Conservation (phyloP, 1,140 invertebrate species). For the Proales similis region DNA sequence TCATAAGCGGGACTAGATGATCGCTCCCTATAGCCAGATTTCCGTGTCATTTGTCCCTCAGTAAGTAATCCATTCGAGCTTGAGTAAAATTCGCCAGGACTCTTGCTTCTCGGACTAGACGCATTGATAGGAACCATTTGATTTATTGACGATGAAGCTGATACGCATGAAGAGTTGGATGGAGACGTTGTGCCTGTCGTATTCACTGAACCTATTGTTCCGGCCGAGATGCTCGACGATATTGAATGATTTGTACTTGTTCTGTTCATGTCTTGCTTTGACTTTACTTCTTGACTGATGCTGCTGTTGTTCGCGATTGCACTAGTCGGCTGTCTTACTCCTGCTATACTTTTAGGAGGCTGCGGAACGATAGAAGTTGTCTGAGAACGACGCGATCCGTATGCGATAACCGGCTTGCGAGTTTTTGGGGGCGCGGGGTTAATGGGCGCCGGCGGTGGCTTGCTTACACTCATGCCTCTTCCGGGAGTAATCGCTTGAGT, state of each 20-base stretch:
- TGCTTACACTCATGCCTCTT: too few relatives aligned
- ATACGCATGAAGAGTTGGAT: neutral
- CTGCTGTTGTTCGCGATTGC: neutral
- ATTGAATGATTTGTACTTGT: conserved; percentile 7
- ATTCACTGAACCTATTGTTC: too few relatives aligned
- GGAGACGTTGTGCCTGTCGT: too few relatives aligned
- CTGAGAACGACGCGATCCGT: conserved; percentile 8
- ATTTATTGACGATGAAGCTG: conserved; percentile 7
- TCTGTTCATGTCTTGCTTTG: neutral
- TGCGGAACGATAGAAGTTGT: conserved; percentile 26
- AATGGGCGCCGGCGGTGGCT: conserved; percentile 13
- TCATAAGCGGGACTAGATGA: conserved; percentile 8
- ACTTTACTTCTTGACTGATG: neutral
- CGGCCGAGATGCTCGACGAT: neutral
- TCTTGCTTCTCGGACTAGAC: conserved; percentile 1
- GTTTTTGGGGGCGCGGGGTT: conserved; percentile 4
- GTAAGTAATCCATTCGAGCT: neutral
- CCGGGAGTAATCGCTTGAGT: too few relatives aligned
- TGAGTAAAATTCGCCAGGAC: neutral
- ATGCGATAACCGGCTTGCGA: neutral
- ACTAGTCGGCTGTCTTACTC: neutral
- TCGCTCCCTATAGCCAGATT: neutral
- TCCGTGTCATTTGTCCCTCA: neutral
- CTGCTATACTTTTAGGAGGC: conserved; percentile 14
- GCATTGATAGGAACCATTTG: neutral